A percentile compares a stretch with the other conserved stretches of the same genome.
phyloP scores from a whole-genome alignment of 2,888 invertebrate genomes.

The Actias luna region DNA sequence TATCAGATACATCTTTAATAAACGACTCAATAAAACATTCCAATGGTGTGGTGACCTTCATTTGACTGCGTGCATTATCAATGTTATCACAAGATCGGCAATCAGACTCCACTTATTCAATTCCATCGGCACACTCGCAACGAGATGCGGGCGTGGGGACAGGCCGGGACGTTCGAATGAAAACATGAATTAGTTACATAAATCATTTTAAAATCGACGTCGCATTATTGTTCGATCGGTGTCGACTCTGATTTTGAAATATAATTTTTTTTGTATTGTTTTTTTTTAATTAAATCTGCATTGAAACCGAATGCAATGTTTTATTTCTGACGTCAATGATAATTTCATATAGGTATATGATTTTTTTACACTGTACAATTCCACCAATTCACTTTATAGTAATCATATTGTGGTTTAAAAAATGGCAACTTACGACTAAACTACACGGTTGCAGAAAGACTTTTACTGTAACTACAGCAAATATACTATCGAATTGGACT shows the following conservation, averaged over 20 bases:
- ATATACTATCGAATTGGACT: too few relatives aligned
- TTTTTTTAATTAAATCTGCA: neutral
- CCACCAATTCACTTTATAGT: too few relatives aligned
- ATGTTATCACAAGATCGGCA: slow-evolving; percentile 31
- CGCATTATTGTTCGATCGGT: neutral
- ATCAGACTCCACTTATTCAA: slow-evolving; percentile 44
- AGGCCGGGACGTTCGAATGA: neutral
- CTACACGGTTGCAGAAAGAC: too few relatives aligned
- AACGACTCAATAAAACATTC: slow-evolving; percentile 10
- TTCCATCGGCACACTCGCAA: slow-evolving; percentile 41
- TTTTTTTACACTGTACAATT: too few relatives aligned
- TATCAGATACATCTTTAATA: neutral
- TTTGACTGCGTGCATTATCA: slow-evolving; percentile 14
- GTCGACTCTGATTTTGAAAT: neutral
- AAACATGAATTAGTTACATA: slow-evolving; percentile 6
- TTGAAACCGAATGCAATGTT: neutral
- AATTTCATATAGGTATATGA: neutral
- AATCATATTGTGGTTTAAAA: too few relatives aligned
- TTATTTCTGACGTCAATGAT: neutral
- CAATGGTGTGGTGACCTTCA: slow-evolving; percentile 5
- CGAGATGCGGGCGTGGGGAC: slow-evolving; percentile 39
- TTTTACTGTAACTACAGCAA: too few relatives aligned
- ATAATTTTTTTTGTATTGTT: neutral
- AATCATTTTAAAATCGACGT: neutral
- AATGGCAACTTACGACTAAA: too few relatives aligned